These are phyloP conservation scores for Acanthaster planci DNA, from an alignment of 35 echinoderm and acorn worm species.

Conservation along the genomic window DNA sequence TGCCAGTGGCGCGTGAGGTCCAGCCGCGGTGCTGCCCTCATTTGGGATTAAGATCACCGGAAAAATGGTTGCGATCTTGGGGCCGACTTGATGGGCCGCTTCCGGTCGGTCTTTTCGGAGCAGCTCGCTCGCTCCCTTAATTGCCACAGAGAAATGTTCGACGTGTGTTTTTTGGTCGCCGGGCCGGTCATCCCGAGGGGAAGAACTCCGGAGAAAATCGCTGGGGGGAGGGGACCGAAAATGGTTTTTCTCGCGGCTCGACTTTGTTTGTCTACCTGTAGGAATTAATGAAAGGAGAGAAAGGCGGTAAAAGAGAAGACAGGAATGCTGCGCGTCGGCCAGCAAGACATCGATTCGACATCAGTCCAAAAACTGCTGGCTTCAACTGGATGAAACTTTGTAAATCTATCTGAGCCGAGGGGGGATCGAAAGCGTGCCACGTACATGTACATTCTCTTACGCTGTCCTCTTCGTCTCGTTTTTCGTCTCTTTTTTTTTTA, in stretches of 20 bases:
- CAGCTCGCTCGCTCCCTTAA: neutral
- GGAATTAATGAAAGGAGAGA: too few species aligned
- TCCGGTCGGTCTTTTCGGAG: conserved; percentile 6
- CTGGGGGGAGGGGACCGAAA: neutral
- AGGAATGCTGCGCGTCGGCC: neutral
- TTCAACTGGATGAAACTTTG: conserved; percentile 28
- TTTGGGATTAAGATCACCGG: conserved; percentile 28
- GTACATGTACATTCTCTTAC: conserved; percentile 23
- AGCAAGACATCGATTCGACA: conserved; percentile 18
- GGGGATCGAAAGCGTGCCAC: conserved; percentile 2
- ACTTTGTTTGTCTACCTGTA: conserved; percentile 7
- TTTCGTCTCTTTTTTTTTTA: neutral
- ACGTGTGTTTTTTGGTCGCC: too few species aligned
- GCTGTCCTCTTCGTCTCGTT: neutral
- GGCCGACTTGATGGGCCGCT: conserved; percentile 7
- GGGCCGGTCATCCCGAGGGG: neutral
- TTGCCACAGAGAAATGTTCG: neutral
- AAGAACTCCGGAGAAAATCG: neutral
- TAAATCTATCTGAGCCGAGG: conserved; percentile 17
- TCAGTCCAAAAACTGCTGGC: conserved; percentile 1
- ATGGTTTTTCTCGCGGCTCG: neutral
- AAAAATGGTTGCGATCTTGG: conserved; percentile 33
- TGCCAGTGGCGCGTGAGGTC: conserved; percentile 17
- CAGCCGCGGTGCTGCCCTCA: neutral
- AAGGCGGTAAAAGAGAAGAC: neutral